These are phyloP conservation scores for Rhinolophus sinicus DNA, from an alignment of 2,113 vertebrate genomes.

Conservation along the genomic window DNA sequence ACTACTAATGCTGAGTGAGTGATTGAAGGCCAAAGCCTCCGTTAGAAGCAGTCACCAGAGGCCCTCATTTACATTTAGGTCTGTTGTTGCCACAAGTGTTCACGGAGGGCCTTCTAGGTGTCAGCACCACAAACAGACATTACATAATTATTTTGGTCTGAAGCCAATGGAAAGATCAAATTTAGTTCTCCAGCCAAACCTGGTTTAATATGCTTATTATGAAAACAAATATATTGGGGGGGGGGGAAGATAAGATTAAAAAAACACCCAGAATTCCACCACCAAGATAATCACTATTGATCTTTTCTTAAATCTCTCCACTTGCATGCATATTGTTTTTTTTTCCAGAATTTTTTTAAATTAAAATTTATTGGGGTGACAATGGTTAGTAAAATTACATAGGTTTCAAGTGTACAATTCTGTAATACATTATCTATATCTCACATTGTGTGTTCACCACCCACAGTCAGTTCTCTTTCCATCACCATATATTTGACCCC, in stretches of 20 bases:
- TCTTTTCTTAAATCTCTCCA: slow-evolving; percentile 40
- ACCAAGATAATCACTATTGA: slow-evolving; percentile 11
- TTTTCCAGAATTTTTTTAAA: too few relatives aligned
- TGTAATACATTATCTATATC: too few relatives aligned
- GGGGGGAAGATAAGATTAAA: neutral
- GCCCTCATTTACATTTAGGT: slow-evolving; percentile 18
- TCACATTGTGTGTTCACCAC: too few relatives aligned
- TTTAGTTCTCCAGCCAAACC: slow-evolving; percentile 36
- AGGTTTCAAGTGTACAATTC: too few relatives aligned
- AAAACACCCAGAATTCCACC: neutral
- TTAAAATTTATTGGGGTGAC: too few relatives aligned
- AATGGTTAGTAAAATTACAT: too few relatives aligned
- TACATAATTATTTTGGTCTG: slow-evolving; percentile 57
- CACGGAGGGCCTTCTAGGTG: slow-evolving; percentile 12
- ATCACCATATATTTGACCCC: too few relatives aligned
- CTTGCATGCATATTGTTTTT: neutral
- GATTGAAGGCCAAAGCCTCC: neutral
- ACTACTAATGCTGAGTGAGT: neutral
- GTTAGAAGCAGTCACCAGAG: slow-evolving; percentile 34
- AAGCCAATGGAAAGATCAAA: slow-evolving; percentile 49
- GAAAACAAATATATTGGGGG: neutral
- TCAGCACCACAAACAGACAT: neutral
- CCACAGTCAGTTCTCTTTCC: too few relatives aligned
- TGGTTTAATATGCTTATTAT: slow-evolving; percentile 34
- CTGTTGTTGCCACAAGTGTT: slow-evolving; percentile 2